A percentile compares a stretch with the other conserved stretches of the same genome.
Conservation (phyloP, 2,797 vertebrate species). For the Tachyglossus aculeatus region DNA sequence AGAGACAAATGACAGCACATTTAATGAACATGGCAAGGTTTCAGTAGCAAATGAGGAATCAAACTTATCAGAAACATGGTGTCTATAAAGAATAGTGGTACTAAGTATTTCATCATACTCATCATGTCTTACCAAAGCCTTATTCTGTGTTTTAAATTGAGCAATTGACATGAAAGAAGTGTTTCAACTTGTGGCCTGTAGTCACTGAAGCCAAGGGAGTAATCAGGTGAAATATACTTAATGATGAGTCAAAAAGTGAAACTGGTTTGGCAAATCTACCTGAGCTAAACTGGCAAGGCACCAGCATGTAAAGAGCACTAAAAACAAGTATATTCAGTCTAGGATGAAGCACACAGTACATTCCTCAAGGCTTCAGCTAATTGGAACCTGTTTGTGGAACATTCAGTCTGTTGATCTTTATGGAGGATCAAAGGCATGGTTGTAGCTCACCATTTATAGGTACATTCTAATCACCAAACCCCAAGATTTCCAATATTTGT, state of each 20-base stretch:
- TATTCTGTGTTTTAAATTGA: constrained; percentile 40
- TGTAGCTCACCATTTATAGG: background rate
- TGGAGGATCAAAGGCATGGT: background rate
- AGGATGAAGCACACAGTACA: background rate
- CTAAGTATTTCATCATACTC: constrained; percentile 25
- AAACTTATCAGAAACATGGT: constrained; percentile 9
- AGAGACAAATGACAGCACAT: constrained; percentile 16
- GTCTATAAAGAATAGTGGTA: constrained; percentile 13
- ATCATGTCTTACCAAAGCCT: constrained; percentile 10
- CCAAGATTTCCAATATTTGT: background rate
- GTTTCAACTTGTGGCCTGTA: constrained; percentile 37
- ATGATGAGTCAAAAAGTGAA: constrained; percentile 60
- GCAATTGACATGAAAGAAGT: constrained; percentile 37
- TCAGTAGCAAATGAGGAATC: constrained; percentile 17
- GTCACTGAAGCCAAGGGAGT: constrained; percentile 33
- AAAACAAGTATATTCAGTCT: constrained; percentile 10
- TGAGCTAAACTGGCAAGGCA: constrained; percentile 25
- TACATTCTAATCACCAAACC: background rate
- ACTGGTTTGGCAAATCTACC: constrained; percentile 42
- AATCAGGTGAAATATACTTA: constrained; percentile 32
- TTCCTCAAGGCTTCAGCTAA: background rate
- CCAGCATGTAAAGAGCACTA: constrained; percentile 21
- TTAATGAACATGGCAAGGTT: constrained; percentile 38
- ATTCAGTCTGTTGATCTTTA: constrained; percentile 1
- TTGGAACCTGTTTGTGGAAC: background rate